Evolutionary conservation across 2,113 vertebrate species (phyloP), one percentile per base, ranked within the genome.

Genomic region (Lutjanus erythropterus): DNA sequence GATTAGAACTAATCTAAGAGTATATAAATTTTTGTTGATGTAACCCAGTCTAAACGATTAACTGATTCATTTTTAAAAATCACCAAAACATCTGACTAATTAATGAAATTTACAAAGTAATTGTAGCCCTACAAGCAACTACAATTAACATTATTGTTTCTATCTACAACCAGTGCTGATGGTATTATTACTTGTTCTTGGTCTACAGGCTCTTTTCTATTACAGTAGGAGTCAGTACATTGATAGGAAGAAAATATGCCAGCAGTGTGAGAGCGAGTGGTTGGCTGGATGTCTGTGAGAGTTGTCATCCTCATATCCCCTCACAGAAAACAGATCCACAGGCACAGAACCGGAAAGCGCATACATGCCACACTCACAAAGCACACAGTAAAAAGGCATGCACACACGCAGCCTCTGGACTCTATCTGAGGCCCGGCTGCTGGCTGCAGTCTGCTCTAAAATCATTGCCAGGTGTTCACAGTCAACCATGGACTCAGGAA

Each of bases 391-490:
- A 33, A 53, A 14, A 66, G 53, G 58, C 62, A 76, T 27, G 59
- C 71, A 74, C 67, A 74, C 67, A 64, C 15, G 46, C 73, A 78
- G 76, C 71, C 86, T 71, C 80, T 89, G 83, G 86, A 78, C 82
- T 71, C 62, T 88, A 60, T 89, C 88, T 79, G 86, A 89, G 85
- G 72, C 88, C 82, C 70, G 89, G 88, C 86, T 91, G 19, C 7
- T 42, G 84, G 81, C 80, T 92, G 86, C 88, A 92, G 91, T 81
- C 88, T 82, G 89, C 81, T 87, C 16, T 76, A n/a, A 91, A 94
- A 95, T 93, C 91, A 95, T 91, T 95, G 85, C 95, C 94, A 95
- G 93, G 94, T 94, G 95, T 90, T 90, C 91, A 92, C 87, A 90
- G 86, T 85, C 73, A 84, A 82, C 64, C 78, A 35, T 60, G 78